Percentiles rank a stretch among this genome's conserved stretches.
Conservation (phyloP, 2,888 invertebrate genomes). For the Rotaria magnacalcarata region DNA sequence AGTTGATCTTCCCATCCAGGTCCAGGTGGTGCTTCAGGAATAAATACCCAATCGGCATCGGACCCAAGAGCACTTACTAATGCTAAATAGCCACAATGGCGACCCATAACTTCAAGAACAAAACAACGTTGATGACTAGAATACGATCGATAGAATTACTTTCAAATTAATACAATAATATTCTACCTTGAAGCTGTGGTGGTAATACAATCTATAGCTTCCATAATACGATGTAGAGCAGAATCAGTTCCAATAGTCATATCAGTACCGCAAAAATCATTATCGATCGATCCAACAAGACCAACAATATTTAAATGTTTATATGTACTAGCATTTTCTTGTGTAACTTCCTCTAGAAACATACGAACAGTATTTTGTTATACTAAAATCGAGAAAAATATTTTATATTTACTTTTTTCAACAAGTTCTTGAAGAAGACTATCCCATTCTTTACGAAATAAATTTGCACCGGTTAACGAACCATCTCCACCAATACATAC, state of each 20-base stretch:
- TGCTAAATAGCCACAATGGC: conserved; percentile 98
- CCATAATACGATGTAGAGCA: conserved; percentile 93
- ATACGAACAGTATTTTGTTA: conserved; percentile 50
- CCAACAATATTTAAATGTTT: conserved; percentile 83
- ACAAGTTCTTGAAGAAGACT: conserved; percentile 78
- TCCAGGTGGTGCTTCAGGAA: conserved; percentile 92
- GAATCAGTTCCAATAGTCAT: conserved; percentile 99
- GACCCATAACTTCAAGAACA: conserved; percentile 99
- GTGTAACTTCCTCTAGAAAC: conserved; percentile 65
- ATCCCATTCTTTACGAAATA: conserved; percentile 88
- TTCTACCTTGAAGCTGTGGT: conserved; percentile 80
- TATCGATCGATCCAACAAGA: conserved; percentile 97
- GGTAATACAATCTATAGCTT: conserved; percentile 93
- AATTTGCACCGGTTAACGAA: conserved; percentile 84
- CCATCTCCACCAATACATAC: conserved; percentile 98
- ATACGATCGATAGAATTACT: conserved; percentile 9
- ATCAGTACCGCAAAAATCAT: conserved; percentile 99
- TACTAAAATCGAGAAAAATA: conserved; percentile 53
- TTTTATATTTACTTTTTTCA: conserved; percentile 59
- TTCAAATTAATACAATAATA: background rate
- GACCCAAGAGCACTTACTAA: conserved; percentile 86
- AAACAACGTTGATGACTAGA: conserved; percentile 90
- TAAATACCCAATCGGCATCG: conserved; percentile 95
- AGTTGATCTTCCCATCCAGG: conserved; percentile 83
- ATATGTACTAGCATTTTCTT: conserved; percentile 72